These are phyloP conservation scores for Ceriagrion tenellum DNA, from an alignment of 2,888 invertebrate species.

Conservation along the genomic window DNA sequence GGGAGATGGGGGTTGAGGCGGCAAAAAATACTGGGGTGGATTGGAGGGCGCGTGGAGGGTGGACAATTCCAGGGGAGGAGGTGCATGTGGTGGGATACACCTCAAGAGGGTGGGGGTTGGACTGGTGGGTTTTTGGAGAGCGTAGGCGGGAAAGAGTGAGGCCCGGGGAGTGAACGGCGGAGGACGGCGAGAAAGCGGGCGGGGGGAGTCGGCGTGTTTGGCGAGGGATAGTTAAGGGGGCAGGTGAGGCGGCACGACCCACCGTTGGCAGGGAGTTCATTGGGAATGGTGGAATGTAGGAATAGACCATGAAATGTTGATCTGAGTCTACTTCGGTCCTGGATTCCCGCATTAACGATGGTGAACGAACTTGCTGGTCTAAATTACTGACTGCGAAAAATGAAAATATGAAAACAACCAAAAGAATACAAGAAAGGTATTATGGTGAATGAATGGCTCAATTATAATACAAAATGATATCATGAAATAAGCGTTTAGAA, in stretches of 20 bases:
- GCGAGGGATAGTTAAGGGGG: neutral
- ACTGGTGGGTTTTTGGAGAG: too few relatives aligned
- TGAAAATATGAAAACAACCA: too few relatives aligned
- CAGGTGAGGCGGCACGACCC: neutral
- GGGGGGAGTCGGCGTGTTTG: neutral
- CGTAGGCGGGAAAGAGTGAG: neutral
- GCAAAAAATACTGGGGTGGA: neutral
- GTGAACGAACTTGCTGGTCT: too few relatives aligned
- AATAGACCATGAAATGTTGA: neutral
- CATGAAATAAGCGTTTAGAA: too few relatives aligned
- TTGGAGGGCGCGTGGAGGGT: too few relatives aligned
- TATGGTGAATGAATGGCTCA: too few relatives aligned
- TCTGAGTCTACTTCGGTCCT: neutral
- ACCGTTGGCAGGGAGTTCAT: neutral
- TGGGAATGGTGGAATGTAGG: neutral
- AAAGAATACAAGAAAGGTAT: too few relatives aligned
- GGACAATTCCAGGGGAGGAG: neutral
- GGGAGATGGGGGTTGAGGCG: neutral
- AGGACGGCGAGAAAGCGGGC: neutral
- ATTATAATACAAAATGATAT: too few relatives aligned
- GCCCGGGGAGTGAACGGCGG: neutral
- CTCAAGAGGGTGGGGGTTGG: too few relatives aligned
- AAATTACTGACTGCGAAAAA: too few relatives aligned
- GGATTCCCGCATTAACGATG: neutral
- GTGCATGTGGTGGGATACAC: neutral